Base-by-base conservation (phyloP, 1,140 invertebrate species). In the Spodoptera frugiperda region DNA sequence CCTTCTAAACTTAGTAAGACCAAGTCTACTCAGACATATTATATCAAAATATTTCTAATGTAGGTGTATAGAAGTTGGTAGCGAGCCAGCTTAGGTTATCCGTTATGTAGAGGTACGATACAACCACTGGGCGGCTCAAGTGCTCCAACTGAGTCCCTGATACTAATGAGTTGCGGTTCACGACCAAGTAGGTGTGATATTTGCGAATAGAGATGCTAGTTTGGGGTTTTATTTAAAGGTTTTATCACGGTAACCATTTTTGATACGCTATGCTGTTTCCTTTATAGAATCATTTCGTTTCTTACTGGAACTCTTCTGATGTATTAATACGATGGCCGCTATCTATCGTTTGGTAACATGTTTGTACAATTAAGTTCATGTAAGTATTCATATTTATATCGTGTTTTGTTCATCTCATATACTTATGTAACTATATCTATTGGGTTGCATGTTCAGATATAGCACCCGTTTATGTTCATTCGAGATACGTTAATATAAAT, bases 101-200 rank as follows among this genome's bases (percentile, higher is more conserved):
- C 61, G 30, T 17, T 61, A 30, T n/a, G 33, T 15, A 15, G 44
- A 17, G 49, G 17, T 48, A 21, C 17, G 61, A 46, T 17, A 51
- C 72, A 17, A 67, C 65, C 54, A 46, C 68, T 53, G 44, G 17
- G 8, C 25, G 33, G 30, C 33, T 55, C 53, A 10, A 72, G 68
- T 57, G 53, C 51, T 54, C 51, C n/a, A 12, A 21, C 39, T 65
- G 63, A 75, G 59, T 49, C 46, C 17, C 44, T 25, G 59, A 17
- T 30, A 25, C 59, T 65, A 75, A 75, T 75, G 59, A 75, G 19
- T 33, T 63, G 72, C 19, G 11, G 44, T 19, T 53, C 6, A 73
- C 14, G 49, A 49, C 19, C 17, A 30, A 39, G 14, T 57, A 65
- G 11, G 11, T 65, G 46, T 15, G 9, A 3, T 19, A 10, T 63